Base-by-base conservation (phyloP, 2,797 vertebrate genomes). In the Eulemur mongoz region DNA sequence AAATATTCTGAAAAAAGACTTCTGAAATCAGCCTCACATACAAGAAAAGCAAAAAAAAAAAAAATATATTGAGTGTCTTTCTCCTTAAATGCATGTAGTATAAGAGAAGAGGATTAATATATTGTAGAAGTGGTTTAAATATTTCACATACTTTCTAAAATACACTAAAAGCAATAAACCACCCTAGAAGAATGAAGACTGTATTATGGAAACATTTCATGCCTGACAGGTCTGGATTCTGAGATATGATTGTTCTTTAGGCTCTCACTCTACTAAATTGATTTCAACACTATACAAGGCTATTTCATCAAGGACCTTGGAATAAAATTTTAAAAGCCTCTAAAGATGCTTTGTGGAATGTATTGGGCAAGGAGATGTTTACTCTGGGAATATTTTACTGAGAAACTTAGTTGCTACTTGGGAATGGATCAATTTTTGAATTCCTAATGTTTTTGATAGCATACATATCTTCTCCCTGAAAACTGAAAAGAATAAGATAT, bases 291-390 rank as follows among this genome's bases (percentile, higher is more conserved):
- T 38, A 15, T 11, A 27, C 45, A 40, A 45, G 48, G 50, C 8
- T 73, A 67, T 92, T 96, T 93, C 54, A 85, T 88, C 82, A 95
- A 86, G 43, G 61, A 78, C 69, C 5, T 94, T 93, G 81, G 67
- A 65, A 96, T 75, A 84, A 61, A 92, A 82, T 82, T 90, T 97
- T 96, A 89, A 93, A 73, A 90, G 76, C 50, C 87, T 91, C 84
- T 92, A 43, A 95, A 96, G 92, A 96, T 92, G 61, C 40, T 94
- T 81, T 94, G 65, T 96, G 86, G 81, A 96, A 92, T 94, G 81
- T 70, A 45, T 35, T 70, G 67, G 90, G 50, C 61, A 96, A 79
- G 45, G 59, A 93, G 61, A 94, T 95, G 48, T 93, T 97, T 94
- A 84, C 32, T 90, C 84, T 94, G 95, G 72, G 38, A 48, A 8